A percentile compares a stretch with the other conserved stretches of the same genome.
Evolutionary conservation across 2,888 invertebrate genomes (phyloP).

Genomic region (Clunio marinus): DNA sequence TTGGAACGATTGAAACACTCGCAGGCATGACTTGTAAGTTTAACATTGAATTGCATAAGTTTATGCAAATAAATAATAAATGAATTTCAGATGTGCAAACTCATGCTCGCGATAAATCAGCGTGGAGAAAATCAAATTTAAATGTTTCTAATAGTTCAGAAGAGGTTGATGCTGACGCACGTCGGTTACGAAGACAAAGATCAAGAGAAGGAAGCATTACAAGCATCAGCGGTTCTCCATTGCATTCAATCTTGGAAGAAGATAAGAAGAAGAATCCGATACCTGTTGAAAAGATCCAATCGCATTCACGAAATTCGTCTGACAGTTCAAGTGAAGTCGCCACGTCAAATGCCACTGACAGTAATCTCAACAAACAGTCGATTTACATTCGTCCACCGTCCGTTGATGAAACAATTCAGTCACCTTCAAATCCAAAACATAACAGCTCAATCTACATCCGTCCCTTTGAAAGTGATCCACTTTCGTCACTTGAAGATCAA

Average conservation of each 20-base stretch:
- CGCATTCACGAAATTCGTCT: conserved; percentile 8
- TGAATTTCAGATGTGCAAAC: conserved; percentile 21
- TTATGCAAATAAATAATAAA: conserved; percentile 8
- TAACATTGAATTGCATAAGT: not conserved
- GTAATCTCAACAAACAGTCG: conserved; percentile 53
- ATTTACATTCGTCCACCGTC: conserved; percentile 58
- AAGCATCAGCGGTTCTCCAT: conserved; percentile 48
- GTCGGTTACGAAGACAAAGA: conserved; percentile 58
- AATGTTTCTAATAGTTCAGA: conserved; percentile 62
- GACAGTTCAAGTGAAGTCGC: conserved; percentile 3
- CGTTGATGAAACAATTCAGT: not conserved
- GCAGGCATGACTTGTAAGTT: conserved; percentile 58
- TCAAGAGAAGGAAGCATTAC: conserved; percentile 53
- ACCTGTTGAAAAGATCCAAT: not conserved
- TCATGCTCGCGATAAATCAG: conserved; percentile 2
- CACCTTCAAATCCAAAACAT: conserved; percentile 3
- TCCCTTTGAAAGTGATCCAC: conserved; percentile 20
- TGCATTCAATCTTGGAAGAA: conserved; percentile 61
- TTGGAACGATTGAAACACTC: conserved; percentile 78
- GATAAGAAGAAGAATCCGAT: conserved; percentile 47
- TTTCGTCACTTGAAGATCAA: not conserved
- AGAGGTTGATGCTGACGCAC: conserved; percentile 62
- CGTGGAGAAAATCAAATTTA: conserved; percentile 48
- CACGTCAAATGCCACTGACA: not conserved
- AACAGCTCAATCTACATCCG: conserved; percentile 40